Conservation (phyloP, 2,113 vertebrate species). For the Notothenia rossii region DNA sequence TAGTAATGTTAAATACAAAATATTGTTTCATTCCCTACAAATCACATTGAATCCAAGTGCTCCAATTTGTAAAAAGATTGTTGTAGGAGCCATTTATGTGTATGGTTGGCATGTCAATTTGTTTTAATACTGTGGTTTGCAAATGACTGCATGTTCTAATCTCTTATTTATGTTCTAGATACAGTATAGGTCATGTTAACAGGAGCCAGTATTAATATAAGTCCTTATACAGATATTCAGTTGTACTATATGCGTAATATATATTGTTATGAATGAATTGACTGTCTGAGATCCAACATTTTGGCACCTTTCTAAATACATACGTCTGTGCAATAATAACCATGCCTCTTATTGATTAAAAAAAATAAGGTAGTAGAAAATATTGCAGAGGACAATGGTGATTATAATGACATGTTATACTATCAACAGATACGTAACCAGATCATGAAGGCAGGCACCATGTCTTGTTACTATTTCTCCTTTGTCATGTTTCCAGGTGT, state of each 20-base stretch:
- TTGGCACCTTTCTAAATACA: background rate
- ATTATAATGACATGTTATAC: background rate
- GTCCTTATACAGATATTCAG: too few relatives aligned
- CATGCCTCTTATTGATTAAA: background rate
- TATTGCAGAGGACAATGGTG: background rate
- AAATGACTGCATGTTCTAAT: background rate
- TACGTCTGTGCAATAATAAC: background rate
- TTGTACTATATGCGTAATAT: too few relatives aligned
- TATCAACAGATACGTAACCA: background rate
- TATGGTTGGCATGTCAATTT: too few relatives aligned
- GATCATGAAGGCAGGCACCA: background rate
- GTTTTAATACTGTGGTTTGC: background rate
- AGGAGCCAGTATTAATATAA: too few relatives aligned
- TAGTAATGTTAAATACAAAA: too few relatives aligned
- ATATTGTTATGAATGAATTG: too few relatives aligned
- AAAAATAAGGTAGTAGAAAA: background rate
- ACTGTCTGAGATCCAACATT: too few relatives aligned
- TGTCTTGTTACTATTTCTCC: background rate
- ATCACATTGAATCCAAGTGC: too few relatives aligned
- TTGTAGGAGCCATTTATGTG: too few relatives aligned
- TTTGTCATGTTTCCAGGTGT: background rate
- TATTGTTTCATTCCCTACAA: background rate
- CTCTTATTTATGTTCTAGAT: too few relatives aligned
- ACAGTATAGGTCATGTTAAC: too few relatives aligned
- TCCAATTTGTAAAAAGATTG: background rate